A percentile compares a stretch with the other conserved stretches of the same genome.
These are phyloP conservation scores for Drosophila fulvimacula DNA, from an alignment of 2,888 invertebrate genomes.

Conservation along the genomic window DNA sequence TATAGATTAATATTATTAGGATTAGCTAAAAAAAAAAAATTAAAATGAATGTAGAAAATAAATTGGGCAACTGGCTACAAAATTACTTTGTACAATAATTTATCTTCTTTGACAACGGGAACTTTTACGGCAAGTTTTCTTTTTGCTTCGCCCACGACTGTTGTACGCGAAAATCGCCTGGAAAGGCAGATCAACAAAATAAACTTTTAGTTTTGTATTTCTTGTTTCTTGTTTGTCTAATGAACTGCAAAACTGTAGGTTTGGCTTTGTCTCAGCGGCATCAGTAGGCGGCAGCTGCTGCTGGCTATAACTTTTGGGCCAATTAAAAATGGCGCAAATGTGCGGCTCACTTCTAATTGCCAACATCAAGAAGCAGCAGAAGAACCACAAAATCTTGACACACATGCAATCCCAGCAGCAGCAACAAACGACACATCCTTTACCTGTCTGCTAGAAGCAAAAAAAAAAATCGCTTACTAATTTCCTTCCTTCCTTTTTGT, in stretches of 20 bases:
- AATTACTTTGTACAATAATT: too few relatives aligned
- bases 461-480: constrained; percentile 33
- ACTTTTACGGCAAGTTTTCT: too few relatives aligned
- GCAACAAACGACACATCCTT: constrained; percentile 26
- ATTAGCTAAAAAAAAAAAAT: too few relatives aligned
- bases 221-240: constrained; percentile 27
- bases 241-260: constrained; percentile 25
- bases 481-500: constrained; percentile 48
- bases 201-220: too few relatives aligned
- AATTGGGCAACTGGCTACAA: too few relatives aligned
- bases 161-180: background rate
- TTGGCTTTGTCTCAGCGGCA: constrained; percentile 4
- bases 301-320: constrained; percentile 53
- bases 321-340: constrained; percentile 65
- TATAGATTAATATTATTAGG: too few relatives aligned
- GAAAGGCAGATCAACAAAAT: background rate
- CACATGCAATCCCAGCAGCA: constrained; percentile 37
- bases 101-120: background rate
- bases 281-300: background rate
- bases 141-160: background rate
- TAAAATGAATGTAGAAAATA: too few relatives aligned
- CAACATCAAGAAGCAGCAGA: constrained; percentile 16
- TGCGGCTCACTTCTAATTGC: constrained; percentile 55
- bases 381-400: constrained; percentile 63
- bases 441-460: constrained; percentile 8